Evolutionary conservation across 2,888 invertebrate species (phyloP).

Genomic region (Taenaris catops): DNA sequence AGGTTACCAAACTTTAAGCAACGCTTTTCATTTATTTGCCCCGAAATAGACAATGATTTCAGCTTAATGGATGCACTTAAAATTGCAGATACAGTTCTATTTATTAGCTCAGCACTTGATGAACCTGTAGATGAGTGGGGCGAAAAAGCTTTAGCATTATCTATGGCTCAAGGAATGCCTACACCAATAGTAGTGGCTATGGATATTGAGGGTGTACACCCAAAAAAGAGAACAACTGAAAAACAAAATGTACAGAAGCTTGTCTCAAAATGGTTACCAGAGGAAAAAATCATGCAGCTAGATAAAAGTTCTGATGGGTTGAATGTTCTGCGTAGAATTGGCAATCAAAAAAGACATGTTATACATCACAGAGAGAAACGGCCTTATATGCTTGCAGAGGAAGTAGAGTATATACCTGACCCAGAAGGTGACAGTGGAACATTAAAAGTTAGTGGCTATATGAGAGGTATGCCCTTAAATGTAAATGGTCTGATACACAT

Average conservation of each 20-base stretch:
- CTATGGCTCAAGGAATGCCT: slow-evolving; percentile 90
- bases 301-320: slow-evolving; percentile 88
- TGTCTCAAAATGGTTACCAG: slow-evolving; percentile 87
- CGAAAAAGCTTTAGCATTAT: slow-evolving; percentile 85
- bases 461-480: slow-evolving; percentile 90
- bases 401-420: slow-evolving; percentile 82
- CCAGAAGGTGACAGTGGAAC: slow-evolving; percentile 78
- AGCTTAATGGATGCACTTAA: slow-evolving; percentile 90
- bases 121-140: slow-evolving; percentile 90
- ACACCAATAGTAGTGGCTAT: slow-evolving; percentile 87
- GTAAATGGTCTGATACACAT: slow-evolving; percentile 95
- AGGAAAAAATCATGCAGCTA: slow-evolving; percentile 89
- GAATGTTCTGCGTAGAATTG: slow-evolving; percentile 83
- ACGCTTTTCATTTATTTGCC: slow-evolving; percentile 89
- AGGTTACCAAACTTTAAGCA: slow-evolving; percentile 93
- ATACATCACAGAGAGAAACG: slow-evolving; percentile 87
- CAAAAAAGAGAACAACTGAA: slow-evolving; percentile 85
- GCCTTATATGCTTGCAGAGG: slow-evolving; percentile 91
- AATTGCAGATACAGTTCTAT: slow-evolving; percentile 91
- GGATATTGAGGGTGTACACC: slow-evolving; percentile 86
- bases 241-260: slow-evolving; percentile 83
- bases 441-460: slow-evolving; percentile 91
- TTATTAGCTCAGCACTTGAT: slow-evolving; percentile 86
- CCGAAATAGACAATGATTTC: slow-evolving; percentile 86
- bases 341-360: slow-evolving; percentile 88